Percentiles rank a stretch among this genome's conserved stretches.
These are phyloP conservation scores for Cydia splendana DNA, from an alignment of 1,140 invertebrate species.

Conservation along the genomic window DNA sequence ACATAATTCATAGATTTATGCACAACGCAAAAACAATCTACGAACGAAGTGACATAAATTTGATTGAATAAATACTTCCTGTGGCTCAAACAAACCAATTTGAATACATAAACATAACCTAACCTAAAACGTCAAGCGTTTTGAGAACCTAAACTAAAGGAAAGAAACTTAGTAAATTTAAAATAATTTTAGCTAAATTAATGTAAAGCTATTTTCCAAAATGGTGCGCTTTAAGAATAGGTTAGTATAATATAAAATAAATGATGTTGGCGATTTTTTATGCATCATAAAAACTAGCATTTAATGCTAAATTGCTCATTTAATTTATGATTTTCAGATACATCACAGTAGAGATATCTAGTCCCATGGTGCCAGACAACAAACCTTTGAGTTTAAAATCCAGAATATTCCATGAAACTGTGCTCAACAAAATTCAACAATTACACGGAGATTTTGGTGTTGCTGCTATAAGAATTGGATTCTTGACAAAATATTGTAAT, in stretches of 20 bases:
- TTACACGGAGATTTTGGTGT: constrained; percentile 87
- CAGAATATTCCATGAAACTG: constrained; percentile 79
- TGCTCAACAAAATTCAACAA: constrained; percentile 83
- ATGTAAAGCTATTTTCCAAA: background rate
- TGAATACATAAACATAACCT: no score
- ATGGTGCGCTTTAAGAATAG: constrained; percentile 87
- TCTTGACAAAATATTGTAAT: constrained; percentile 89
- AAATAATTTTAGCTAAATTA: no score
- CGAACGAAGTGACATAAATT: no score
- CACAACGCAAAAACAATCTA: no score
- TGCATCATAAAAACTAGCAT: background rate
- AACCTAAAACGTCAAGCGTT: no score
- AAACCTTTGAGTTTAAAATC: constrained; percentile 81
- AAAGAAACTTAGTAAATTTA: no score
- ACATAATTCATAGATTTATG: no score
- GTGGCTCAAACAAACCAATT: no score
- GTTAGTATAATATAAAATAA: constrained; percentile 54
- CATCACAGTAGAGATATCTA: constrained; percentile 82
- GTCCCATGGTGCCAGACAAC: constrained; percentile 64
- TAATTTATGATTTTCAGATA: constrained; percentile 78
- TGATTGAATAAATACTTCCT: no score
- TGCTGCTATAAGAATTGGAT: constrained; percentile 84
- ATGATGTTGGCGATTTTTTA: no score
- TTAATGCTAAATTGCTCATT: constrained; percentile 21
- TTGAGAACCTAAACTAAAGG: no score